phyloP scores from a whole-genome alignment of 2,888 invertebrate genomes.

The Pterobdella sp. region DNA sequence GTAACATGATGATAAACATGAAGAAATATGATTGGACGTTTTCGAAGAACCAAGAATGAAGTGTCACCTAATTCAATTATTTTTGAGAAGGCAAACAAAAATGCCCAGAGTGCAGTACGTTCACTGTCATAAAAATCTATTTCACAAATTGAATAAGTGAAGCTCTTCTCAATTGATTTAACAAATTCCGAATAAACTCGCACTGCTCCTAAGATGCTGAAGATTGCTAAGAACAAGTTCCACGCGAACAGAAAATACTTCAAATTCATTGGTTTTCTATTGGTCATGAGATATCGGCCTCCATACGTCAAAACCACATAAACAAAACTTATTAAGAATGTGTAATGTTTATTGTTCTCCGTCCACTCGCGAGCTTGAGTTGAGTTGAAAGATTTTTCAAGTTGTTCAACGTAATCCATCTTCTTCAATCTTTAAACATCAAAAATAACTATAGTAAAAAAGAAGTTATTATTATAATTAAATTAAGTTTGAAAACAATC shows the following conservation, averaged over 20 bases:
- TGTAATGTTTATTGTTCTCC: slow-evolving; percentile 19
- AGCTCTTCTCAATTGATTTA: slow-evolving; percentile 78
- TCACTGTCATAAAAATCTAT: slow-evolving; percentile 42
- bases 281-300: slow-evolving; percentile 86
- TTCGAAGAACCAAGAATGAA: slow-evolving; percentile 52
- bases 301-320: slow-evolving; percentile 91
- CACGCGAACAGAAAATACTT: slow-evolving; percentile 77
- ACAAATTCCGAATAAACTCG: slow-evolving; percentile 86
- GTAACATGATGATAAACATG: slow-evolving; percentile 56
- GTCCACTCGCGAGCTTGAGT: not conserved
- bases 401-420: not conserved
- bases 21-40: slow-evolving; percentile 54
- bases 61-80: slow-evolving; percentile 64
- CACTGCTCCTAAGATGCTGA: slow-evolving; percentile 77
- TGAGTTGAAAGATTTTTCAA: slow-evolving; percentile 22
- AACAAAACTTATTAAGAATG: slow-evolving; percentile 39
- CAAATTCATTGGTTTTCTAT: slow-evolving; percentile 78
- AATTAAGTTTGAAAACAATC: no score
- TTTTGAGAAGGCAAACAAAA: slow-evolving; percentile 91
- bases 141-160: slow-evolving; percentile 90
- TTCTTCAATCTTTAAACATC: no score
- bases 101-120: slow-evolving; percentile 91
- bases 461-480: no score
- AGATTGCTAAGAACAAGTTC: slow-evolving; percentile 83
- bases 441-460: no score